These are phyloP conservation scores for Phengaris arion DNA, from an alignment of 2,888 invertebrate species.

Conservation along the genomic window DNA sequence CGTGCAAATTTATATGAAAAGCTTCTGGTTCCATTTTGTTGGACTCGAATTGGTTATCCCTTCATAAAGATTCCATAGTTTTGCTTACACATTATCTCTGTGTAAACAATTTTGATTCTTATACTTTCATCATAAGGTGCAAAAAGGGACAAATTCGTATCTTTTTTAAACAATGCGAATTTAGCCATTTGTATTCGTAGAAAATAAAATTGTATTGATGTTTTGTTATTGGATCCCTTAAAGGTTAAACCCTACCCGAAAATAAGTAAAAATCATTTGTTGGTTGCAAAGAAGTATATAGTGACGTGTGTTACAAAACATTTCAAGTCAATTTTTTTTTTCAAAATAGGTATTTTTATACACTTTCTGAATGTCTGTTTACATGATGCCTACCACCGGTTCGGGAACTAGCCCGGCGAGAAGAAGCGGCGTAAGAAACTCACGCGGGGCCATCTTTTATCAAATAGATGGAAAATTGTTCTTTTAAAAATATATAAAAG, in stretches of 20 bases:
- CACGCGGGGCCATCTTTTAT: too few relatives aligned
- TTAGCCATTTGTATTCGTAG: constrained; percentile 24
- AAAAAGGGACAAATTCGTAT: background rate
- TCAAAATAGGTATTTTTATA: too few relatives aligned
- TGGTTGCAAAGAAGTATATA: background rate
- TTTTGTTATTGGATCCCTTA: constrained; percentile 19
- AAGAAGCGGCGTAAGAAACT: too few relatives aligned
- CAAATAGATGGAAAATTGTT: too few relatives aligned
- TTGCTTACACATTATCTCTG: background rate
- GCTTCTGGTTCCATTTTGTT: background rate
- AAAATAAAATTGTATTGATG: constrained; percentile 26
- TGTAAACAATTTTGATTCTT: background rate
- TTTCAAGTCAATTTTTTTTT: too few relatives aligned
- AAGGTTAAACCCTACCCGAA: background rate
- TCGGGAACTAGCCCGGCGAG: too few relatives aligned
- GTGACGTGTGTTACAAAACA: too few relatives aligned
- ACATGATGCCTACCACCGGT: too few relatives aligned
- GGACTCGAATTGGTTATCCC: constrained; percentile 8
- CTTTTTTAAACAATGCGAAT: constrained; percentile 8
- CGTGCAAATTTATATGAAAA: background rate
- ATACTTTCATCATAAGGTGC: background rate
- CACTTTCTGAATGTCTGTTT: too few relatives aligned
- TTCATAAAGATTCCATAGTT: background rate
- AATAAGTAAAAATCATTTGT: constrained; percentile 5
- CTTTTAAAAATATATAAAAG: too few relatives aligned